Evolutionary conservation across 2,888 invertebrate genomes (phyloP).

Genomic region (Polylopha cassiicola): DNA sequence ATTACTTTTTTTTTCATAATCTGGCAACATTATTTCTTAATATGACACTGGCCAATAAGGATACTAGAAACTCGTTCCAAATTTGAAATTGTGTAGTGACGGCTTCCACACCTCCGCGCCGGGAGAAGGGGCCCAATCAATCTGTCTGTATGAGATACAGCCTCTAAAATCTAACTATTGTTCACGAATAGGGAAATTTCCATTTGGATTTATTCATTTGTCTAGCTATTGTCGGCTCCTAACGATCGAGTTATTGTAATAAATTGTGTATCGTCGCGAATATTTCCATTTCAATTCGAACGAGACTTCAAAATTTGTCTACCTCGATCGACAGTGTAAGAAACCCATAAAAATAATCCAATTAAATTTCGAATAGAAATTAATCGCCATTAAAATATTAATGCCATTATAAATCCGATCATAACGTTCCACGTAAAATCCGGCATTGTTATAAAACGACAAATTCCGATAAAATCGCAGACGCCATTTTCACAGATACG

Average conservation of each 20-base stretch:
- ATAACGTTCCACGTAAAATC: conserved; percentile 31
- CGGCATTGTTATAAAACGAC: conserved; percentile 61
- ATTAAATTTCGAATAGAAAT: conserved; percentile 26
- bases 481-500: conserved; percentile 76
- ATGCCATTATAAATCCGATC: conserved; percentile 40
- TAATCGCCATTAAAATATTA: conserved; percentile 30
- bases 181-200: conserved; percentile 75
- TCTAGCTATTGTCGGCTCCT: conserved; percentile 69
- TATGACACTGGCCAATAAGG: too few species aligned
- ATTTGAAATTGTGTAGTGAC: conserved; percentile 24
- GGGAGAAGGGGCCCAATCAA: conserved; percentile 68
- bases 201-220: conserved; percentile 77
- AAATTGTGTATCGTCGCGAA: conserved; percentile 21
- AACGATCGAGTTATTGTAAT: conserved; percentile 55
- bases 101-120: conserved; percentile 50
- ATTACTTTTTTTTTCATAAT: too few species aligned
- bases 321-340: conserved; percentile 1
- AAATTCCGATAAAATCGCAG: conserved; percentile 73
- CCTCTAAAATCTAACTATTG: conserved; percentile 76
- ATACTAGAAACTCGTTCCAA: too few species aligned
- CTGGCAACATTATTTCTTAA: too few species aligned
- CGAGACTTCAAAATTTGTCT: not conserved
- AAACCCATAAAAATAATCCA: conserved; percentile 20
- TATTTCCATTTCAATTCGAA: too few species aligned
- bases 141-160: conserved; percentile 75